A percentile compares a stretch with the other conserved stretches of the same genome.
phyloP scores from a whole-genome alignment of 2,113 vertebrate genomes.

The Vulpes ferrilata region DNA sequence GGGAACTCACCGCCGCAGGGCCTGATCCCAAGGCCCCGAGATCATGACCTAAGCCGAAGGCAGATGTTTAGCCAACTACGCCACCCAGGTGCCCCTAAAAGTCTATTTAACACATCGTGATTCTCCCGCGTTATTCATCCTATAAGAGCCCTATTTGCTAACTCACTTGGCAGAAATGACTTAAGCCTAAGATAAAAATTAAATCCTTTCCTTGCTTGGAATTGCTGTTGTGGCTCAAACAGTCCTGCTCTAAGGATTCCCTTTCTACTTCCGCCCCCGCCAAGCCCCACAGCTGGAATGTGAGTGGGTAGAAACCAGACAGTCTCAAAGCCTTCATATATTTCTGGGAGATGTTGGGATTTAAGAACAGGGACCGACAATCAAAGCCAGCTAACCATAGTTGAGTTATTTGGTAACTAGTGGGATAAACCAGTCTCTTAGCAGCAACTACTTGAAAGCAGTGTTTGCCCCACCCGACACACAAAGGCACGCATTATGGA shows the following conservation, averaged over 20 bases:
- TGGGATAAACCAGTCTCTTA: not conserved
- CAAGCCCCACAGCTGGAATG: slow-evolving; percentile 52
- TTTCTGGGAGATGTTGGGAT: not conserved
- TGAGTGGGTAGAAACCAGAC: slow-evolving; percentile 56
- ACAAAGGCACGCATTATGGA: not conserved
- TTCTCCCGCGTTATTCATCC: not conserved
- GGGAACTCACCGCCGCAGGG: rapidly evolving
- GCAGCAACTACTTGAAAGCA: not conserved
- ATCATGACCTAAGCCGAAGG: not conserved
- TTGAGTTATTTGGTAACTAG: not conserved
- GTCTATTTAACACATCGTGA: not conserved
- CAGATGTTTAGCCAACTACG: not conserved
- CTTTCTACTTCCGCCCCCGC: not conserved
- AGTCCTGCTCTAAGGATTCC: not conserved
- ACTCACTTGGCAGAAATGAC: not conserved
- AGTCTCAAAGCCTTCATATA: not conserved
- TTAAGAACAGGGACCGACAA: not conserved
- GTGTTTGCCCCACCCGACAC: not conserved
- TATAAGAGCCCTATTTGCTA: not conserved
- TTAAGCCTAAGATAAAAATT: not conserved
- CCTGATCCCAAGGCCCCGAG: not conserved
- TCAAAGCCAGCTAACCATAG: not conserved
- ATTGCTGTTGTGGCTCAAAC: not conserved
- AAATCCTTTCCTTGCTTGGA: slow-evolving; percentile 51
- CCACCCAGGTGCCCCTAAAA: not conserved